Evolutionary conservation across 2,888 invertebrate genomes (phyloP).

Genomic region (Brenthis hecate): DNA sequence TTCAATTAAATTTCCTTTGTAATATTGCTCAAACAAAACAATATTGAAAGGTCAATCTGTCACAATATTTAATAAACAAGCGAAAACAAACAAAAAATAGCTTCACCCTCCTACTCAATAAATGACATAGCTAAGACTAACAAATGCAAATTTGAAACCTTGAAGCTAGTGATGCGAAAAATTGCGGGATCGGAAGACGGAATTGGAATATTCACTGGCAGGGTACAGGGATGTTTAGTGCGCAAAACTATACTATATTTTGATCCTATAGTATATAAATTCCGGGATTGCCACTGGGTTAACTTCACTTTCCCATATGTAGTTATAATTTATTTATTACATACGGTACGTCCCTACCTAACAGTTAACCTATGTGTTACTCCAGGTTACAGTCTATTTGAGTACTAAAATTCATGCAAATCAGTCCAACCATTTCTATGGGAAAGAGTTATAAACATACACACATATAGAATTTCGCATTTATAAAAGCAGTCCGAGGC

Average conservation of each 20-base stretch:
- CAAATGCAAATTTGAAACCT: conserved; percentile 31
- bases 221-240: not conserved
- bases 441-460: too few relatives aligned
- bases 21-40: conserved; percentile 3
- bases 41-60: conserved; percentile 28
- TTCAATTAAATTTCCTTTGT: conserved; percentile 5
- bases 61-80: conserved; percentile 24
- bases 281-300: too few relatives aligned
- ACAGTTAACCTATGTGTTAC: too few relatives aligned
- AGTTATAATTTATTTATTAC: too few relatives aligned
- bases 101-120: conserved; percentile 24
- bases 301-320: too few relatives aligned
- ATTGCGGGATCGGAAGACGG: conserved; percentile 10
- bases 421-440: too few relatives aligned
- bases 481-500: too few relatives aligned
- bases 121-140: conserved; percentile 24
- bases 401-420: too few relatives aligned
- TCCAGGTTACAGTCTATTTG: too few relatives aligned
- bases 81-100: conserved; percentile 27
- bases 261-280: too few relatives aligned
- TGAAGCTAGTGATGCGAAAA: conserved; percentile 15
- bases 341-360: too few relatives aligned
- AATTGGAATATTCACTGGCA: conserved; percentile 8
- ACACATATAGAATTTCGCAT: too few relatives aligned
- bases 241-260: not conserved